These are phyloP conservation scores for Eretmochelys imbricata DNA, from an alignment of 2,113 vertebrate species.

Conservation along the genomic window DNA sequence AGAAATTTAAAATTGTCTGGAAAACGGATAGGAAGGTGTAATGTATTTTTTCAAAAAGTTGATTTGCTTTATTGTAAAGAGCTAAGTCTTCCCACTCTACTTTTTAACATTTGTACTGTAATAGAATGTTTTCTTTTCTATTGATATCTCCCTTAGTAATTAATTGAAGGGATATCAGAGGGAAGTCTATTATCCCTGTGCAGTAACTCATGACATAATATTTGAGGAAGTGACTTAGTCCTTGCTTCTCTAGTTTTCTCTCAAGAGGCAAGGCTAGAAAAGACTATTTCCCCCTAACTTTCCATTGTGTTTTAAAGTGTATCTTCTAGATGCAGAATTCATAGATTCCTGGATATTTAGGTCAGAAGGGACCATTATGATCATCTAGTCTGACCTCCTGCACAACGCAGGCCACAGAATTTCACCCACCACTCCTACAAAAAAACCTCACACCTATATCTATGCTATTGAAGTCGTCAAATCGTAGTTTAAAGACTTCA, in stretches of 20 bases:
- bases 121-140: not conserved
- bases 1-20: not conserved
- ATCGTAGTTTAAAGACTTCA: too few relatives aligned
- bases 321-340: not conserved
- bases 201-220: not conserved
- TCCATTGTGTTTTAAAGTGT: accelerated
- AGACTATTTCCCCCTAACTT: accelerated
- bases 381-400: too few relatives aligned
- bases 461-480: too few relatives aligned
- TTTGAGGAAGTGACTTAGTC: not conserved
- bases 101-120: not conserved
- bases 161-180: not conserved
- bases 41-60: not conserved
- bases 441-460: too few relatives aligned
- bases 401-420: too few relatives aligned
- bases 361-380: too few relatives aligned
- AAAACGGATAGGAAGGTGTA: not conserved
- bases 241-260: not conserved
- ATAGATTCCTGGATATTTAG: too few relatives aligned
- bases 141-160: not conserved
- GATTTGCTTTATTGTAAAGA: not conserved
- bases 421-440: too few relatives aligned
- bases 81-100: not conserved
- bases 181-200: not conserved
- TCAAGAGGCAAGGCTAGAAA: not conserved